Evolutionary conservation across 2,113 vertebrate species (phyloP).

Genomic region (Siniperca chuatsi): DNA sequence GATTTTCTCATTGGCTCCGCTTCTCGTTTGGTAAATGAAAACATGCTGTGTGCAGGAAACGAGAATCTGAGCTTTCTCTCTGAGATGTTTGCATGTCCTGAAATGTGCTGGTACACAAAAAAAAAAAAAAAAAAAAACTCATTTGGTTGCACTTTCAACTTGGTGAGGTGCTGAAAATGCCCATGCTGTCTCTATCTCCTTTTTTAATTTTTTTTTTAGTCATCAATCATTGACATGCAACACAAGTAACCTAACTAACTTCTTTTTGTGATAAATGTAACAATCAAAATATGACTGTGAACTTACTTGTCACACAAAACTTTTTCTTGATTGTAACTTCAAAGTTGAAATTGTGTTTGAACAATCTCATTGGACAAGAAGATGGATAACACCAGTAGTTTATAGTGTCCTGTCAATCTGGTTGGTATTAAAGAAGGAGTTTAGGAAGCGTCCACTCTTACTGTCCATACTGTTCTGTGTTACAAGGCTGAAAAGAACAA

Average conservation of each 20-base stretch:
- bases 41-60: slow-evolving; percentile 80
- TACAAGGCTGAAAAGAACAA: slow-evolving; percentile 45
- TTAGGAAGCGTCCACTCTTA: slow-evolving; percentile 2
- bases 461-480: slow-evolving; percentile 9
- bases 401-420: slow-evolving; percentile 26
- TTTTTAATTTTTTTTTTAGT: not conserved
- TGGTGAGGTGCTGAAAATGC: slow-evolving; percentile 22
- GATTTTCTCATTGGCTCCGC: slow-evolving; percentile 81
- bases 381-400: not conserved
- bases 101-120: slow-evolving; percentile 37
- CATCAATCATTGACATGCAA: not conserved
- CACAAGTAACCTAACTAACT: not conserved
- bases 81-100: slow-evolving; percentile 58
- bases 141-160: slow-evolving; percentile 14
- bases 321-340: slow-evolving; percentile 7
- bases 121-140: slow-evolving; percentile 2
- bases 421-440: slow-evolving; percentile 16
- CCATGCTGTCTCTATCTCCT: not conserved
- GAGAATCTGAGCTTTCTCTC: slow-evolving; percentile 52
- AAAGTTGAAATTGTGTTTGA: not conserved
- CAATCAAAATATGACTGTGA: not conserved
- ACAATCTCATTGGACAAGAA: not conserved
- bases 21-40: slow-evolving; percentile 81
- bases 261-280: not conserved
- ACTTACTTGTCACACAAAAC: not conserved